phyloP scores from a whole-genome alignment of 1,140 invertebrate species.

The Yoshiicerus persimilis region DNA sequence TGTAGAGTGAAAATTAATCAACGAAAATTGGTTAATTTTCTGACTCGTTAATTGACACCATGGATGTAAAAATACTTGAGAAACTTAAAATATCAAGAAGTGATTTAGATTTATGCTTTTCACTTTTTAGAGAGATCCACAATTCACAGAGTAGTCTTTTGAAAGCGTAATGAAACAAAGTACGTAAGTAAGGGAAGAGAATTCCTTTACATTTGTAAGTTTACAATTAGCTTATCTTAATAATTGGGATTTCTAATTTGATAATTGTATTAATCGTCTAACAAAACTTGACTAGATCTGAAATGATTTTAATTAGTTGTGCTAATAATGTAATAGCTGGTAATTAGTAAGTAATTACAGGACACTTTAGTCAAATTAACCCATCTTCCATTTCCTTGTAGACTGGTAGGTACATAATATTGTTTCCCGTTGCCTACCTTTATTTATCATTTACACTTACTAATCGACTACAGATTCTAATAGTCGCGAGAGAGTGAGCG shows the following conservation, averaged over 20 bases:
- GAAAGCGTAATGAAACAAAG: no score
- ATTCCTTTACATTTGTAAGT: background rate
- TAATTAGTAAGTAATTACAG: background rate
- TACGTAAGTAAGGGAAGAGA: no score
- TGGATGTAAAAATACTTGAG: no score
- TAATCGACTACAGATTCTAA: background rate
- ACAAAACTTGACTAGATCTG: background rate
- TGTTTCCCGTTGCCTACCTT: background rate
- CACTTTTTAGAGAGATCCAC: no score
- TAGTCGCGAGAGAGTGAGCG: background rate
- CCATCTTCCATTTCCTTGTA: background rate
- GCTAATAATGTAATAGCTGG: background rate
- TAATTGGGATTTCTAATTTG: background rate
- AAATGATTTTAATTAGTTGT: background rate
- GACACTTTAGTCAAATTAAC: background rate
- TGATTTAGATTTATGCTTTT: no score
- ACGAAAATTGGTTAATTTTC: no score
- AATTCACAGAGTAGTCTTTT: no score
- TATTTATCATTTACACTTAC: background rate
- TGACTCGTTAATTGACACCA: no score
- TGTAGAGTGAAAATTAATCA: no score
- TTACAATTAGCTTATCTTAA: background rate
- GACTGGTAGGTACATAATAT: background rate
- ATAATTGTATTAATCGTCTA: background rate
- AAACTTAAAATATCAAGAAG: no score